These are phyloP conservation scores for Saccopteryx bilineata DNA, from an alignment of 2,113 vertebrate genomes.

Conservation along the genomic window DNA sequence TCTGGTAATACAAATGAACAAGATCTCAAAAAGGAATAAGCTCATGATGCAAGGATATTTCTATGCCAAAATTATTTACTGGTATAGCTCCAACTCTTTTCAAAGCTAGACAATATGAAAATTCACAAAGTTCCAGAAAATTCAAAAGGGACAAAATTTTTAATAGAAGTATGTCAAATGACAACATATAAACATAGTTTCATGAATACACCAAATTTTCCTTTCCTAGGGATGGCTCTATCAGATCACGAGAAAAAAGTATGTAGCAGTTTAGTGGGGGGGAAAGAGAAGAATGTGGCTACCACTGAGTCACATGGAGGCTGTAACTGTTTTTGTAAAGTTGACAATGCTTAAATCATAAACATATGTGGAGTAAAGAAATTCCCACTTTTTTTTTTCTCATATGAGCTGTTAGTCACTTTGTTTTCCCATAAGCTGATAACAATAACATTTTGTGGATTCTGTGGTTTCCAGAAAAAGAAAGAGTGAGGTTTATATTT, in stretches of 20 bases:
- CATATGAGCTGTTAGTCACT: conserved; percentile 82
- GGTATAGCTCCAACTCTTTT: not conserved
- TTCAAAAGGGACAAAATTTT: not conserved
- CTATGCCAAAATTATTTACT: not conserved
- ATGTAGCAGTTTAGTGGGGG: not conserved
- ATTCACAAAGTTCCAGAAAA: not conserved
- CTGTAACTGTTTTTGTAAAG: conserved; percentile 66
- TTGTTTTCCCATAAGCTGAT: conserved; percentile 72
- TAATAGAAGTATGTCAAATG: not conserved
- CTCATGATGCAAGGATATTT: not conserved
- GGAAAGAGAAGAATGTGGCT: conserved; percentile 41
- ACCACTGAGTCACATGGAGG: conserved; percentile 72
- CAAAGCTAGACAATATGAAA: conserved; percentile 32
- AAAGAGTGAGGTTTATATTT: conserved; percentile 72
- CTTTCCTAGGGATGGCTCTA: not conserved
- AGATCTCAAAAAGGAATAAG: not conserved
- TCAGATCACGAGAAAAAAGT: not conserved
- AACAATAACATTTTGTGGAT: conserved; percentile 83
- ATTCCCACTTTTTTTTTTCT: conserved; percentile 63
- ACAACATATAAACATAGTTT: not conserved
- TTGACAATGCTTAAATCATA: conserved; percentile 82
- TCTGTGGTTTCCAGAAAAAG: conserved; percentile 69
- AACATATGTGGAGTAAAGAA: conserved; percentile 84
- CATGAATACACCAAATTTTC: not conserved
- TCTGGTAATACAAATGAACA: not conserved